phyloP scores from a whole-genome alignment of 35 echinoderm and acorn worm species.

The Apostichopus californicus region DNA sequence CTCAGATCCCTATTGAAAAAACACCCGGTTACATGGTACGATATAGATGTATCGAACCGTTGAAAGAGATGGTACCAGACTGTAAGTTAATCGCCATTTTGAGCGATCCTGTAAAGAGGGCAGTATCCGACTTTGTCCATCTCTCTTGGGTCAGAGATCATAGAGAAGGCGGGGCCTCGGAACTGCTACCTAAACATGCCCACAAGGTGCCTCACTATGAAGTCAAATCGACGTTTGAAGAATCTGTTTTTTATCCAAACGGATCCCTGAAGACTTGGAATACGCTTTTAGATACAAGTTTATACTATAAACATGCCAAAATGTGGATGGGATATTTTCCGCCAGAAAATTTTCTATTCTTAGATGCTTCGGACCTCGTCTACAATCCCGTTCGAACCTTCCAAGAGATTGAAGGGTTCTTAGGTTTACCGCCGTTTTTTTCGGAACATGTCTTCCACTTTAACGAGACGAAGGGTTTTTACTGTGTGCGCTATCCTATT shows the following conservation, averaged over 20 bases:
- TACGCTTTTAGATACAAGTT: slow-evolving; percentile 65
- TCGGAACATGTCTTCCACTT: slow-evolving; percentile 70
- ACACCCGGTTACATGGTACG: slow-evolving; percentile 66
- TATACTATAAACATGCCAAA: slow-evolving; percentile 71
- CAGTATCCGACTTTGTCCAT: slow-evolving; percentile 84
- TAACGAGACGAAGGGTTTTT: slow-evolving; percentile 73
- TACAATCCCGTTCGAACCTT: slow-evolving; percentile 53
- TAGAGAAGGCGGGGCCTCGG: not conserved
- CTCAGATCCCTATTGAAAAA: slow-evolving; percentile 69
- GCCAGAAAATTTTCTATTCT: slow-evolving; percentile 56
- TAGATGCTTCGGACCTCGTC: slow-evolving; percentile 70
- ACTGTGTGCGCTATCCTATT: slow-evolving; percentile 64
- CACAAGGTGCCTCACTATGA: slow-evolving; percentile 40
- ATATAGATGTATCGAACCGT: not conserved
- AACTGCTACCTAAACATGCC: slow-evolving; percentile 49
- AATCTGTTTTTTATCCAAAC: slow-evolving; percentile 67
- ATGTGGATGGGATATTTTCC: slow-evolving; percentile 69
- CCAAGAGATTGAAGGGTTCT: slow-evolving; percentile 65
- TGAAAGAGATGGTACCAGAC: slow-evolving; percentile 63
- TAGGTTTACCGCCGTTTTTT: slow-evolving; percentile 68
- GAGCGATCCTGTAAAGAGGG: slow-evolving; percentile 75
- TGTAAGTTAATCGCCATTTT: slow-evolving; percentile 82
- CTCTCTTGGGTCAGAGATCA: slow-evolving; percentile 36
- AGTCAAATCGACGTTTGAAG: slow-evolving; percentile 70
- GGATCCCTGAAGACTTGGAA: slow-evolving; percentile 63